Evolutionary conservation across 2,888 invertebrate genomes (phyloP), one percentile per base, ranked within the genome.

Genomic region (Drosophila nr. perissopoda): DNA sequence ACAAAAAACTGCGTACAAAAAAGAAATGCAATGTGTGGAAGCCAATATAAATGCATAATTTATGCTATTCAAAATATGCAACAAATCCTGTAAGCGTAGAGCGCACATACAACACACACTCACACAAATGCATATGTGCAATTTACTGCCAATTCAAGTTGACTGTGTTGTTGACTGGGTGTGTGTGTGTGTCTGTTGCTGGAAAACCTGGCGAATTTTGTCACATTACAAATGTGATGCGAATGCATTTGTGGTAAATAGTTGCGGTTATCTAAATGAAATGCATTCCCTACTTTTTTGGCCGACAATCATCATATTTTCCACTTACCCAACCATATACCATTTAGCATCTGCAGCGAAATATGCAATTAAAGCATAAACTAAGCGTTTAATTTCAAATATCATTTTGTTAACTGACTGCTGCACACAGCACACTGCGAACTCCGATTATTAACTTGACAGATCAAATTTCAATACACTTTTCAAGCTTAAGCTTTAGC

Each of bases 191-290:
- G 16, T 34, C 0, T 25, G 4, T n/a, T 16, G 21, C 53, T 57
- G 58, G 54, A 71, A 53, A 59, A 65, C 27, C 51, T 57, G 45
- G 31, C 60, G 62, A 57, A 65, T 73, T 88, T 77, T 74, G 65
- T 65, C 71, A 69, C 75, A 64, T 82, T 73, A 75, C 79, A 81
- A 80, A 78, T 73, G 72, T 73, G 73, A 75, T 74, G 81, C 69
- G 75, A 78, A 81, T 78, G 71, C 77, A 63, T 82, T 80, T 81
- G 89, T 69, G 90, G 88, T 77, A 88, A 87, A 88, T 82, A 83
- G 89, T 87, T 90, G 87, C 77, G 87, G 90, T 83, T 90, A 88
- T 87, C 86, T 83, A 83, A 90, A 89, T 87, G 88, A 87, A 87
- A 90, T 90, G 86, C 87, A 75, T 69, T 77, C 77, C 88, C 72